Conservation (phyloP, 2,113 vertebrate genomes). For the Cynocephalus volans region DNA sequence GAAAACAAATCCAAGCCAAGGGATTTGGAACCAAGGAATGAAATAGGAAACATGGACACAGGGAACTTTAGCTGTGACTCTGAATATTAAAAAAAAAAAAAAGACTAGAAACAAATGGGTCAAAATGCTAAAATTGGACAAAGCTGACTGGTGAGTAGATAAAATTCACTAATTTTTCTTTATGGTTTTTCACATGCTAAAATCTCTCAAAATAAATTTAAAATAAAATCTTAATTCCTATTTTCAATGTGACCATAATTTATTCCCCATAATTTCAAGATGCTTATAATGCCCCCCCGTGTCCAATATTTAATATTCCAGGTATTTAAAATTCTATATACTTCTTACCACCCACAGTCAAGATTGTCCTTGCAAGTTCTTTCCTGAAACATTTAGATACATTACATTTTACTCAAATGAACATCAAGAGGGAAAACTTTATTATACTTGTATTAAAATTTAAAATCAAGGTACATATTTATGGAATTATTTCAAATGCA, state of each 20-base stretch:
- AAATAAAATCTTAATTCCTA: not conserved
- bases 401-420: slow-evolving; percentile 66
- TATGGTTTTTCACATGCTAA: not conserved
- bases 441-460: not conserved
- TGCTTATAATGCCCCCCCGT: not conserved
- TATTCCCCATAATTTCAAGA: not conserved
- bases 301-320: slow-evolving; percentile 5
- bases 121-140: not conserved
- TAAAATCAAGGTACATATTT: not conserved
- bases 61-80: not conserved
- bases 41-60: too few species aligned
- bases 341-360: slow-evolving; percentile 92
- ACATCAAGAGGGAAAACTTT: slow-evolving; percentile 10
- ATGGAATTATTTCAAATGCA: not conserved
- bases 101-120: not conserved
- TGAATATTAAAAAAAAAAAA: not conserved
- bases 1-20: not conserved
- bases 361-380: slow-evolving; percentile 89
- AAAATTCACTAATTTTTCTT: not conserved
- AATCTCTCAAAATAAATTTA: not conserved
- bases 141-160: not conserved
- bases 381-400: slow-evolving; percentile 89
- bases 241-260: slow-evolving; percentile 2
- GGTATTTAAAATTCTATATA: slow-evolving; percentile 66
- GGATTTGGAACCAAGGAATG: not conserved